phyloP scores from a whole-genome alignment of 2,888 invertebrate genomes.

The Dyspetes luteomarginatus region DNA sequence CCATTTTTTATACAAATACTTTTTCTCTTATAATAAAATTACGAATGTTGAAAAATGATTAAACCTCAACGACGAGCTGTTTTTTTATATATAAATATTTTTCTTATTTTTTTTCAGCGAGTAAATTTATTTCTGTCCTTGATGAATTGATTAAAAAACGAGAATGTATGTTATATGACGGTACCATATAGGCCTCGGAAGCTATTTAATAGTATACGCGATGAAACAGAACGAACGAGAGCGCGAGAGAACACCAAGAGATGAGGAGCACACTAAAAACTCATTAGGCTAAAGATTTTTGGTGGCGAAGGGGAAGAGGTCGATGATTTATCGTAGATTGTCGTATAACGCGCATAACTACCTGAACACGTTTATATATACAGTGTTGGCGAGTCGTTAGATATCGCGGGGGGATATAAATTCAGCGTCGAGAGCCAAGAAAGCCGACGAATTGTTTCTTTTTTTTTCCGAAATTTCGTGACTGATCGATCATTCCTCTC shows the following conservation, averaged over 20 bases:
- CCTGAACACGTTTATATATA: slow-evolving; percentile 52
- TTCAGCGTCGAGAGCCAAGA: slow-evolving; percentile 30
- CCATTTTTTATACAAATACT: neutral
- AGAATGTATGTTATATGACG: slow-evolving; percentile 50
- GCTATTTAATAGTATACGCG: slow-evolving; percentile 53
- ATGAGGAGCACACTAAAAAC: slow-evolving; percentile 65
- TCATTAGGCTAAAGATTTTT: slow-evolving; percentile 64
- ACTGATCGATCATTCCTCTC: slow-evolving; percentile 50
- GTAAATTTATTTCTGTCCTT: slow-evolving; percentile 63
- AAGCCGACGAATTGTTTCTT: slow-evolving; percentile 33
- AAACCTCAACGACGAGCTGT: neutral
- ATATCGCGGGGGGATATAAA: slow-evolving; percentile 54
- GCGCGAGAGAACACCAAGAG: slow-evolving; percentile 59
- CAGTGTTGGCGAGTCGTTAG: slow-evolving; percentile 51
- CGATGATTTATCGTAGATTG: slow-evolving; percentile 82
- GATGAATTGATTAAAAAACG: slow-evolving; percentile 81
- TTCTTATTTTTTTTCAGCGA: neutral
- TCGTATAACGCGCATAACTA: slow-evolving; percentile 64
- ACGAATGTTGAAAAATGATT: neutral
- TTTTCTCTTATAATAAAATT: neutral
- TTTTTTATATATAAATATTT: neutral
- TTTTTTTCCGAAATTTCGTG: slow-evolving; percentile 32
- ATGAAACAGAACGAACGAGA: slow-evolving; percentile 62
- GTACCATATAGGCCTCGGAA: slow-evolving; percentile 31
- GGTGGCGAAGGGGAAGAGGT: slow-evolving; percentile 38